A percentile compares a stretch with the other conserved stretches of the same genome.
Conservation (phyloP, 2,113 vertebrate species). For the Mystacornis crossleyi region DNA sequence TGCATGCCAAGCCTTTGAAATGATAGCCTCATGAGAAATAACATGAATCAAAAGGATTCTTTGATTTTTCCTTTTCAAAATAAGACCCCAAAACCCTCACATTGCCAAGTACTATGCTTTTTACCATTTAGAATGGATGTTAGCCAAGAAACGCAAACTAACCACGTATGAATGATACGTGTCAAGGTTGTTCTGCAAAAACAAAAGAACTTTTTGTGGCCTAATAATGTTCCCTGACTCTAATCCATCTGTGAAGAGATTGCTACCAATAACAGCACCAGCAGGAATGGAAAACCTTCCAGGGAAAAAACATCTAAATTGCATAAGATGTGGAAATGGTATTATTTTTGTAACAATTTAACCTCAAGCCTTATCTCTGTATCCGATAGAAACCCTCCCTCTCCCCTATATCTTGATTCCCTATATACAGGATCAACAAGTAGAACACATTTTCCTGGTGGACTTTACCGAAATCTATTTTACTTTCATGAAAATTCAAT, state of each 20-base stretch:
- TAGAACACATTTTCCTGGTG: neutral
- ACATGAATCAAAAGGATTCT: conserved; percentile 17
- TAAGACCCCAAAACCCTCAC: neutral
- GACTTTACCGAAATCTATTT: neutral
- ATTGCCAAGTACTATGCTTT: neutral
- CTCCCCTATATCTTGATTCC: neutral
- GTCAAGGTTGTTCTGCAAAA: neutral
- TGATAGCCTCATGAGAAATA: conserved; percentile 15
- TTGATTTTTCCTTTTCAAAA: neutral
- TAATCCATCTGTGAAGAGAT: neutral
- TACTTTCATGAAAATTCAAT: conserved; percentile 5
- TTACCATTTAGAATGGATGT: neutral
- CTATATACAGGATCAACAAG: neutral
- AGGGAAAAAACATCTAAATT: neutral
- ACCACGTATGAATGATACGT: neutral
- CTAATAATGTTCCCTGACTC: neutral
- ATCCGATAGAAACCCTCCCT: neutral
- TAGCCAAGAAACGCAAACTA: neutral
- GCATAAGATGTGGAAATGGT: neutral
- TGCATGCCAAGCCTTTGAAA: conserved; percentile 33
- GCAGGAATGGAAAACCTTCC: neutral
- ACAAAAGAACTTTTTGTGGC: neutral
- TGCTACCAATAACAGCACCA: neutral
- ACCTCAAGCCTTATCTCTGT: neutral
- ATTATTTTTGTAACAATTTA: neutral